phyloP scores from a whole-genome alignment of 2,113 vertebrate species.

The Sciurus niger region DNA sequence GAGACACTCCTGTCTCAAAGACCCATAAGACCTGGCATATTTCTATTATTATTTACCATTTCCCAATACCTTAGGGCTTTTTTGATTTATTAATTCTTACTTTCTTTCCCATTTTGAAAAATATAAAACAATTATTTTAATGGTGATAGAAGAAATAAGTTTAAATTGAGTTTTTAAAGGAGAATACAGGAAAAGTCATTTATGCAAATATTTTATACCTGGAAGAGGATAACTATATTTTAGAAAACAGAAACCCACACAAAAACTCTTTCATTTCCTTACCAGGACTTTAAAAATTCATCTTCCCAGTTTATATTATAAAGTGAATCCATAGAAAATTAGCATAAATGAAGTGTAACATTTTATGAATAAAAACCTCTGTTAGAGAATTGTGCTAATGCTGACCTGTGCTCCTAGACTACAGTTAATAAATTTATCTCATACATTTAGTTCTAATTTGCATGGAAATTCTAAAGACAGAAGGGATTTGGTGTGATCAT shows the following conservation, averaged over 20 bases:
- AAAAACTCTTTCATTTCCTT: constrained; percentile 51
- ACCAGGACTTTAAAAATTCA: constrained; percentile 55
- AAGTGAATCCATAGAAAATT: constrained; percentile 72
- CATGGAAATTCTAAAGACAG: constrained; percentile 84
- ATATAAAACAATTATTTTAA: constrained; percentile 44
- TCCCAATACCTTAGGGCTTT: neutral
- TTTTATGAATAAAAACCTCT: constrained; percentile 80
- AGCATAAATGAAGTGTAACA: constrained; percentile 81
- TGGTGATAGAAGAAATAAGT: neutral
- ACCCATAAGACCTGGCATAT: neutral
- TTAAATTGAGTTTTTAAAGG: constrained; percentile 33
- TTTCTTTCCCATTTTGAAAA: constrained; percentile 52
- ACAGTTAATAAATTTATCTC: constrained; percentile 85
- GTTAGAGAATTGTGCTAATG: constrained; percentile 81
- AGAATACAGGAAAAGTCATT: constrained; percentile 16
- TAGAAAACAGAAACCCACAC: neutral
- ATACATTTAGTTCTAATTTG: constrained; percentile 86
- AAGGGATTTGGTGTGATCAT: constrained; percentile 82
- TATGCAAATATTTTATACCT: constrained; percentile 60
- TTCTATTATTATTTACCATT: neutral
- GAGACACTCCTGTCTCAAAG: neutral
- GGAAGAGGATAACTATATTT: constrained; percentile 45
- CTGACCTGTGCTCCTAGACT: constrained; percentile 84
- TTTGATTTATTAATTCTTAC: constrained; percentile 38
- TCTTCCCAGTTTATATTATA: constrained; percentile 77